These are phyloP conservation scores for Meiosimyza decipiens DNA, from an alignment of 2,888 invertebrate species.

Conservation along the genomic window DNA sequence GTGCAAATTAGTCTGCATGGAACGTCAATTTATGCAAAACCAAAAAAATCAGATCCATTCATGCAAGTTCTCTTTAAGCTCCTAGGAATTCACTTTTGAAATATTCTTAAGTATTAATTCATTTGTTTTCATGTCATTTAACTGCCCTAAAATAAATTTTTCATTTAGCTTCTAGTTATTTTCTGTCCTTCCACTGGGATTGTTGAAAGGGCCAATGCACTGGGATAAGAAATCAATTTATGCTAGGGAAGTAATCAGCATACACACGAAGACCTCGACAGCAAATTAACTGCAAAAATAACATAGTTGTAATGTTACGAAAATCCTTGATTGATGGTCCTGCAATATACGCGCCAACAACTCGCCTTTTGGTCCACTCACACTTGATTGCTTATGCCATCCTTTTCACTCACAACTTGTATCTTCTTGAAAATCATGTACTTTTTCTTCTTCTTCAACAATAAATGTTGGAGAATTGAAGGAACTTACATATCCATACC, in stretches of 20 bases:
- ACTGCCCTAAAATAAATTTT: slow-evolving; percentile 43
- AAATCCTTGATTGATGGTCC: slow-evolving; percentile 18
- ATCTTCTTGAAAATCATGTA: slow-evolving; percentile 24
- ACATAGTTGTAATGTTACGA: neutral
- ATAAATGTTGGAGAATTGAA: slow-evolving; percentile 17
- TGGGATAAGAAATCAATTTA: slow-evolving; percentile 31
- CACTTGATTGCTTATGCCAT: too few relatives aligned
- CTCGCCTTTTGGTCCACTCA: neutral
- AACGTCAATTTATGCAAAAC: neutral
- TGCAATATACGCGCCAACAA: slow-evolving; percentile 16
- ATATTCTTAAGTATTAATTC: slow-evolving; percentile 31
- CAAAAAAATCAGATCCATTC: too few relatives aligned
- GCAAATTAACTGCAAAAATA: slow-evolving; percentile 18
- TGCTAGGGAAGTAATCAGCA: slow-evolving; percentile 17
- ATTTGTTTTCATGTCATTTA: slow-evolving; percentile 48
- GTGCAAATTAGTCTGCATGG: neutral
- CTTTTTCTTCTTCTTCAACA: slow-evolving; percentile 7
- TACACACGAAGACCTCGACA: slow-evolving; percentile 10
- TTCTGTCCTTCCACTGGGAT: too few relatives aligned
- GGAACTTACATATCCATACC: slow-evolving; percentile 20
- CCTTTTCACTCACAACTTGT: slow-evolving; percentile 27
- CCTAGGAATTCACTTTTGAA: neutral
- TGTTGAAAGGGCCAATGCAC: neutral
- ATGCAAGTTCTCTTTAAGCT: too few relatives aligned
- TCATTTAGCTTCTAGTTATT: slow-evolving; percentile 13